A percentile compares a stretch with the other conserved stretches of the same genome.
phyloP scores from a whole-genome alignment of 2,113 vertebrate genomes.

The Hiodon alosoides region DNA sequence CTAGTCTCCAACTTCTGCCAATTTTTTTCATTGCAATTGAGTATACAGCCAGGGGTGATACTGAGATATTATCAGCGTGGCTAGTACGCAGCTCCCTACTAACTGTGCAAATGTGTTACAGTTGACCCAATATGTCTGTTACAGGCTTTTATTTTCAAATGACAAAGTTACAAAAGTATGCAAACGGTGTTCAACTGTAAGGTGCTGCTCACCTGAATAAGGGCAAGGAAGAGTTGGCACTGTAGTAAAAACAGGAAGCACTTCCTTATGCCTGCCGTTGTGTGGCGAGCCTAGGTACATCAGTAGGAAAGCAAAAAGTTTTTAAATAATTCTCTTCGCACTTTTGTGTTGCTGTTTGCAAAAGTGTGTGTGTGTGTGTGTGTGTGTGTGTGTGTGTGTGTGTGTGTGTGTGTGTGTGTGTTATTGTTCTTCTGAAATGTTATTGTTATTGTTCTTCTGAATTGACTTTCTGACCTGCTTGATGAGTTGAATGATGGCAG shows the following conservation, averaged over 20 bases:
- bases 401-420: not conserved
- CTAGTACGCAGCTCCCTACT: no score
- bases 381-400: not conserved
- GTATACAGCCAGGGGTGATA: no score
- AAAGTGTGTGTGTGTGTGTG: not conserved
- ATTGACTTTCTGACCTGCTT: slow-evolving; percentile 21
- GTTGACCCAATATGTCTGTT: no score
- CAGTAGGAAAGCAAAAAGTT: not conserved
- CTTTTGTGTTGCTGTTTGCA: no score
- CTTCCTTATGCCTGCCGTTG: slow-evolving; percentile 23
- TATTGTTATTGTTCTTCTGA: no score
- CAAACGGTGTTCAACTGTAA: not conserved
- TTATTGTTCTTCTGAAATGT: not conserved
- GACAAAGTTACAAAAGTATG: no score
- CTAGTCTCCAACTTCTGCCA: no score
- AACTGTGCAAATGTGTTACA: no score
- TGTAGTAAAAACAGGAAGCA: slow-evolving; percentile 32
- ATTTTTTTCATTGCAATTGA: no score
- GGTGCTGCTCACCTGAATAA: slow-evolving; percentile 30
- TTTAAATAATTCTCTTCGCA: no score
- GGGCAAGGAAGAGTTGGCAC: slow-evolving; percentile 34
- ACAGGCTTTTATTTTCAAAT: no score
- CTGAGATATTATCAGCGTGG: no score
- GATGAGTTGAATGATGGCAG: slow-evolving; percentile 32
- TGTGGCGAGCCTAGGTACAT: slow-evolving; percentile 11